These are phyloP conservation scores for Apostichopus californicus DNA, from an alignment of 35 echinoderm and acorn worm genomes.

Conservation along the genomic window DNA sequence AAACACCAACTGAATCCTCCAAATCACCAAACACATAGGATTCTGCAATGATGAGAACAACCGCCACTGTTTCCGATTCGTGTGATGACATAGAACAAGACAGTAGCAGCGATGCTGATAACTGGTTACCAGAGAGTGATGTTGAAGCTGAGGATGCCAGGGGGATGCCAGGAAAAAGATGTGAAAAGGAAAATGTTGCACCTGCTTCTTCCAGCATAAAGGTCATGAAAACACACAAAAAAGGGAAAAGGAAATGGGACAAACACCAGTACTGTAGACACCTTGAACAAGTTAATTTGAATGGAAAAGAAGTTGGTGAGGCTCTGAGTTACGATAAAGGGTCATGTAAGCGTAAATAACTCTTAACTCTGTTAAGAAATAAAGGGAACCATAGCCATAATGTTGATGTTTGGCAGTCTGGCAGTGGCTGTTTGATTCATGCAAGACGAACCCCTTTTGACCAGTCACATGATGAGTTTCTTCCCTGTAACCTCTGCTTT, in stretches of 20 bases:
- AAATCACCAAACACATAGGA: too few relatives aligned
- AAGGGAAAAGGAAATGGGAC: conserved; percentile 56
- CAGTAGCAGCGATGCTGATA: too few relatives aligned
- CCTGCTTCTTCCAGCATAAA: background rate
- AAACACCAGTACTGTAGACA: conserved; percentile 64
- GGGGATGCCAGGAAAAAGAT: too few relatives aligned
- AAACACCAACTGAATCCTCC: too few relatives aligned
- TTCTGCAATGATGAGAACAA: too few relatives aligned
- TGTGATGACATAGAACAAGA: too few relatives aligned
- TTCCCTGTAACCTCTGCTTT: background rate
- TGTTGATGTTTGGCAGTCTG: conserved; percentile 1
- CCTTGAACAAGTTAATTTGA: conserved; percentile 8
- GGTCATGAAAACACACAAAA: background rate
- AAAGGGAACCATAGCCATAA: conserved; percentile 73
- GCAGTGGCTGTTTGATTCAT: background rate
- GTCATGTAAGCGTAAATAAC: conserved; percentile 20
- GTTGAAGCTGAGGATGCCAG: too few relatives aligned
- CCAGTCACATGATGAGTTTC: background rate
- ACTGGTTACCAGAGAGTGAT: too few relatives aligned
- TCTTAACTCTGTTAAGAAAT: conserved; percentile 35
- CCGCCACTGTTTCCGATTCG: too few relatives aligned
- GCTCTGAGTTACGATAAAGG: conserved; percentile 30
- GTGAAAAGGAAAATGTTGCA: too few relatives aligned
- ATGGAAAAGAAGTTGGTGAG: conserved; percentile 50
- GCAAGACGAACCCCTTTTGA: background rate